Conservation (phyloP, 2,888 invertebrate genomes). For the Tolmerus cingulatus region DNA sequence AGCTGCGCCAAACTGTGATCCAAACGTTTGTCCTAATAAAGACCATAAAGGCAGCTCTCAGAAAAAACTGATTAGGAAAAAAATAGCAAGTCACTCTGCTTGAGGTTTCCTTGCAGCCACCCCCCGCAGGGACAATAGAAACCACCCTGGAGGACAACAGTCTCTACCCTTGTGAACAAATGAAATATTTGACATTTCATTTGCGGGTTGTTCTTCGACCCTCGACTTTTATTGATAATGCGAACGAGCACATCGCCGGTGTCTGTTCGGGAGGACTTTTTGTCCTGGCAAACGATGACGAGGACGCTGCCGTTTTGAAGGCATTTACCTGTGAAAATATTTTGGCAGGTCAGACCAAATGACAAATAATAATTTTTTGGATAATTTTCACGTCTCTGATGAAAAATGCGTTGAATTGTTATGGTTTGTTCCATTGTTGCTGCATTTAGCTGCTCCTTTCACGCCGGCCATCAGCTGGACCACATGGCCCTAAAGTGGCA, state of each 20-base stretch:
- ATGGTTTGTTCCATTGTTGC: not conserved
- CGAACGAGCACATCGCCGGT: not conserved
- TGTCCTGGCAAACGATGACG: not conserved
- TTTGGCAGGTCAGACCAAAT: constrained; percentile 18
- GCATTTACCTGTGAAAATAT: constrained; percentile 30
- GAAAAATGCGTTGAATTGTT: constrained; percentile 22
- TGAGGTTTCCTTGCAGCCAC: constrained; percentile 2
- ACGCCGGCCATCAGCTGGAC: not conserved
- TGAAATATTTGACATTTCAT: constrained; percentile 34
- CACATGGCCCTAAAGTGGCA: not conserved
- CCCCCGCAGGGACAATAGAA: constrained; percentile 19
- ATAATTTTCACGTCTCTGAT: not conserved
- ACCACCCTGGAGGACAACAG: constrained; percentile 12
- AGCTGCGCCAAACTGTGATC: constrained; percentile 32
- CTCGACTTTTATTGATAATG: not conserved
- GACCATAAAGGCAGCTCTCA: not conserved
- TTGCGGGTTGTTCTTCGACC: constrained; percentile 27
- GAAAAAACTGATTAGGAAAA: not conserved
- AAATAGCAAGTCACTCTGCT: constrained; percentile 16
- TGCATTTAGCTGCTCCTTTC: not conserved
- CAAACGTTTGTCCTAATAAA: constrained; percentile 28
- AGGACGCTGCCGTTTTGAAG: not conserved
- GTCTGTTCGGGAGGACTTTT: not conserved
- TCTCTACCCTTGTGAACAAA: not conserved
- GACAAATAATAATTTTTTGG: constrained; percentile 17